Evolutionary conservation across 2,888 invertebrate genomes (phyloP).

Genomic region (Pristionchus entomophagus): DNA sequence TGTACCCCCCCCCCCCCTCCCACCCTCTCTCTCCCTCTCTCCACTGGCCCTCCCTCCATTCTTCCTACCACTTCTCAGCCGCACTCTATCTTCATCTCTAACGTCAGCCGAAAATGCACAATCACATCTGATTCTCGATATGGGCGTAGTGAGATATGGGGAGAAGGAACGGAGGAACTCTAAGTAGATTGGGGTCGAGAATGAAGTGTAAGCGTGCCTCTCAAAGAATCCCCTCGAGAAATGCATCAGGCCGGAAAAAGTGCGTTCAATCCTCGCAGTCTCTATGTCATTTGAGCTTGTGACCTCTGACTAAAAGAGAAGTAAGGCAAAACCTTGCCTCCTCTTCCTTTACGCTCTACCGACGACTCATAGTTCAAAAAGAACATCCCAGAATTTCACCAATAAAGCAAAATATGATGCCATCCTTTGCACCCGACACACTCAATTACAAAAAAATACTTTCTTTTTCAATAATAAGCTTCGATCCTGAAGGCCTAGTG

Average conservation of each 20-base stretch:
- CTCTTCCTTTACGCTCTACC: neutral
- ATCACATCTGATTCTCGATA: neutral
- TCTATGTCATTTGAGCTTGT: constrained; percentile 11
- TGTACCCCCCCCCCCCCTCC: neutral
- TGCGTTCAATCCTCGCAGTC: neutral
- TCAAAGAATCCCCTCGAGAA: neutral
- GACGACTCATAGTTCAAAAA: no score
- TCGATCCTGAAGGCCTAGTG: no score
- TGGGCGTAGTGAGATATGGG: neutral
- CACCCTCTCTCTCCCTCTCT: constrained; percentile 13
- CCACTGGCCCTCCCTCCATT: neutral
- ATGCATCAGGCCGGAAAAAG: neutral
- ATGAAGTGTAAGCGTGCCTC: neutral
- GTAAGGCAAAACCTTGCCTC: neutral
- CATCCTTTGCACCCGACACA: no score
- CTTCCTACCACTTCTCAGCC: constrained; percentile 26
- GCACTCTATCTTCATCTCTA: neutral
- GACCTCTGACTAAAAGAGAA: constrained; percentile 7
- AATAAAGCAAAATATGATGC: no score
- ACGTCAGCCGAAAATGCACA: neutral
- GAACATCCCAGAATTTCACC: no score
- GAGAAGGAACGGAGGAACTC: neutral
- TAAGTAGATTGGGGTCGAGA: neutral
- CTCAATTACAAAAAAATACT: no score
- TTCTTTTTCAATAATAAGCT: no score